These are phyloP conservation scores for Paralichthys olivaceus DNA, from an alignment of 2,113 vertebrate species.

Conservation along the genomic window DNA sequence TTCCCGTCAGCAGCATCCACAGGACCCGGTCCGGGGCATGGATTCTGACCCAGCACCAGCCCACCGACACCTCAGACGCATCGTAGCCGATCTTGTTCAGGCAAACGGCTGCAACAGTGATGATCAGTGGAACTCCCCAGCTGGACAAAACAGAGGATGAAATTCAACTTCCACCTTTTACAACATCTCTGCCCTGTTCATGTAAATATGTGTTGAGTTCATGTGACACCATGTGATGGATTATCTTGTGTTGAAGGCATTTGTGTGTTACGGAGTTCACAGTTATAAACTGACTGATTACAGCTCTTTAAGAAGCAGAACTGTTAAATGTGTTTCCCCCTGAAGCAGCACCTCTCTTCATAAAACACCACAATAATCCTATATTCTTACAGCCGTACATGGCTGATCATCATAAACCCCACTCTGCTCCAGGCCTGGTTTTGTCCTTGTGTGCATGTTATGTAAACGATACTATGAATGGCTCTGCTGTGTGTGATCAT, in stretches of 20 bases:
- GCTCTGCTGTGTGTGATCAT: constrained; percentile 49
- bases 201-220: background rate
- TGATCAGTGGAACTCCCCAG: constrained; percentile 92
- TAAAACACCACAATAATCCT: background rate
- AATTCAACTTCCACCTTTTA: background rate
- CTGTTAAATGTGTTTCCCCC: background rate
- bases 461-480: constrained; percentile 38
- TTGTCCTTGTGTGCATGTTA: constrained; percentile 15
- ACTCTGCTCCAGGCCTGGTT: background rate
- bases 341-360: background rate
- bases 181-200: background rate
- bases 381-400: background rate
- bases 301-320: background rate
- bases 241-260: constrained; percentile 18
- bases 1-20: constrained; percentile 96
- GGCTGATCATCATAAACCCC: constrained; percentile 9
- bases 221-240: constrained; percentile 42
- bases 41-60: constrained; percentile 96
- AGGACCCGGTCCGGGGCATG: constrained; percentile 84
- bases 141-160: constrained; percentile 70
- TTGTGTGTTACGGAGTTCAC: background rate
- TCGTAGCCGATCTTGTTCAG: constrained; percentile 95
- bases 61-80: constrained; percentile 94
- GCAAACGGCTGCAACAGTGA: constrained; percentile 86
- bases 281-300: constrained; percentile 13